Percentiles rank a stretch among this genome's conserved stretches.
These are phyloP conservation scores for Conger conger DNA, from an alignment of 2,113 vertebrate species.

Conservation along the genomic window DNA sequence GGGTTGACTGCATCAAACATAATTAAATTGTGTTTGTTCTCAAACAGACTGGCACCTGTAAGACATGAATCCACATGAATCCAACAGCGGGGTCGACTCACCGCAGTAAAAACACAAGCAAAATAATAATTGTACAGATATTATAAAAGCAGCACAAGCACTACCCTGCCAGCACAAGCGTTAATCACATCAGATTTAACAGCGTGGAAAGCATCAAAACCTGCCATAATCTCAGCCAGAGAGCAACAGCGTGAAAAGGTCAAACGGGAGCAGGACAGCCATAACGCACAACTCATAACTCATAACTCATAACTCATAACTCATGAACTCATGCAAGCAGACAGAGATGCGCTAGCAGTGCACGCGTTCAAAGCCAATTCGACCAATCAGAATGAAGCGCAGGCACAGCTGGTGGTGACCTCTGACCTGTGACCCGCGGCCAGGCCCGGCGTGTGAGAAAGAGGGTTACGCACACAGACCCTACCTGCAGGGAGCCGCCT, in stretches of 20 bases:
- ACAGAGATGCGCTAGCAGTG: conserved; percentile 28
- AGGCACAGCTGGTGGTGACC: neutral
- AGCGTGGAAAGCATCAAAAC: neutral
- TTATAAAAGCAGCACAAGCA: neutral
- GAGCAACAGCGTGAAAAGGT: too few relatives aligned
- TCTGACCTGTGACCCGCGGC: neutral
- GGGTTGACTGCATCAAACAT: too few relatives aligned
- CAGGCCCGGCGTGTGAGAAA: neutral
- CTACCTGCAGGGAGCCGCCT: neutral
- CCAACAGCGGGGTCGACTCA: too few relatives aligned
- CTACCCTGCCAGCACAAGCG: neutral
- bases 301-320: neutral
- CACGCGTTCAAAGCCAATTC: neutral
- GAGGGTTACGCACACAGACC: neutral
- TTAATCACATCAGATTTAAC: neutral
- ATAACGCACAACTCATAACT: too few relatives aligned
- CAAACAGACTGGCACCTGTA: too few relatives aligned
- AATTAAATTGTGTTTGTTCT: too few relatives aligned
- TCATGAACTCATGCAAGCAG: conserved; percentile 27
- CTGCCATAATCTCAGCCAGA: neutral
- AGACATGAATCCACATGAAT: too few relatives aligned
- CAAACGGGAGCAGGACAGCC: too few relatives aligned
- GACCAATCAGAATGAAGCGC: neutral
- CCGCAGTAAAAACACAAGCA: too few relatives aligned
- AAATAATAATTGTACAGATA: neutral